Conservation (phyloP, 2,888 invertebrate genomes). For the Cabera pusaria region DNA sequence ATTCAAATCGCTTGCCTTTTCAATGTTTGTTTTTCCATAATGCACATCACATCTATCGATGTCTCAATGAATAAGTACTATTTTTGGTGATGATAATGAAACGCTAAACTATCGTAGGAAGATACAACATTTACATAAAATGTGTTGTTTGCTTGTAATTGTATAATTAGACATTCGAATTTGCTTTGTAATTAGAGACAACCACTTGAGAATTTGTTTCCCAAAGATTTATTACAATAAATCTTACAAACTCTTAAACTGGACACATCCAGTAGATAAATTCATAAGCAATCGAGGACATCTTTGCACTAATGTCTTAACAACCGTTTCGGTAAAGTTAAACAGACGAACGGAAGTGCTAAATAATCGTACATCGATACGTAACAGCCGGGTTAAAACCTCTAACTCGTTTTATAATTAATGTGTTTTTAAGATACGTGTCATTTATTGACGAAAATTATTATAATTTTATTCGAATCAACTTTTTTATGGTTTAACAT, state of each 20-base stretch:
- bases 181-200: slow-evolving; percentile 14
- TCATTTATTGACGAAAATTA: slow-evolving; percentile 25
- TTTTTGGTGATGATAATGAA: slow-evolving; percentile 15
- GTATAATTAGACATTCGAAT: too few relatives aligned
- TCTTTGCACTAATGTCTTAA: slow-evolving; percentile 26
- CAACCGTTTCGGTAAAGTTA: slow-evolving; percentile 21
- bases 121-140: slow-evolving; percentile 5
- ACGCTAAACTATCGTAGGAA: slow-evolving; percentile 13
- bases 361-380: slow-evolving; percentile 17
- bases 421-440: slow-evolving; percentile 18
- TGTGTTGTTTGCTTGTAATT: too few relatives aligned
- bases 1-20: too few relatives aligned
- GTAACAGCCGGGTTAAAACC: slow-evolving; percentile 7
- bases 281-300: slow-evolving; percentile 14
- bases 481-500: slow-evolving; percentile 31
- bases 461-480: slow-evolving; percentile 30
- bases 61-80: slow-evolving; percentile 28
- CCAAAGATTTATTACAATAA: slow-evolving; percentile 8
- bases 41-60: slow-evolving; percentile 1
- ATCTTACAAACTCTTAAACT: too few relatives aligned
- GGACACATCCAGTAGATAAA: too few relatives aligned
- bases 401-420: slow-evolving; percentile 20
- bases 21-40: not conserved
- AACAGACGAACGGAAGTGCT: slow-evolving; percentile 17
- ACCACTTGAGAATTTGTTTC: too few relatives aligned